Evolutionary conservation across 1,140 invertebrate genomes (phyloP).

Genomic region (Antheraea mylitta): DNA sequence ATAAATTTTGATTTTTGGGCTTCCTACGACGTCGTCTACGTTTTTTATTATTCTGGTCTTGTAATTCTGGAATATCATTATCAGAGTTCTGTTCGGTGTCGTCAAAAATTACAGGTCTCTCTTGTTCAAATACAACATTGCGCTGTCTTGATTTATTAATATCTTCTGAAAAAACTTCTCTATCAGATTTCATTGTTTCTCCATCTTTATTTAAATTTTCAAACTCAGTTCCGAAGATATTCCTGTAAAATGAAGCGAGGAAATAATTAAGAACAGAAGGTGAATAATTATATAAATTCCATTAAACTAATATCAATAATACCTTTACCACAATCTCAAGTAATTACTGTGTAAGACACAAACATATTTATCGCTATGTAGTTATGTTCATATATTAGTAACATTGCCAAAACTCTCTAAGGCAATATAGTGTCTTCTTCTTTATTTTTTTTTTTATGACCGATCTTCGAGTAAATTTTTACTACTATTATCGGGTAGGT

Average conservation of each 20-base stretch:
- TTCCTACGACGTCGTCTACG: slow-evolving; percentile 6
- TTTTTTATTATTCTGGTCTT: slow-evolving; percentile 10
- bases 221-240: background rate
- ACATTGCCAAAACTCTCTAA: no score
- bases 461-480: no score
- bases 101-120: background rate
- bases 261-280: background rate
- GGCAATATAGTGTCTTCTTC: no score
- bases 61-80: background rate
- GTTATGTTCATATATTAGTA: no score
- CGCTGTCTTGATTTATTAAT: background rate
- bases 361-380: no score
- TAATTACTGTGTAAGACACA: no score
- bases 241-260: background rate
- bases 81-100: background rate
- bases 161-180: background rate
- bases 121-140: background rate
- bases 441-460: no score
- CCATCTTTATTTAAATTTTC: background rate
- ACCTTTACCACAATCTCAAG: no score
- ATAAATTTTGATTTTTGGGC: slow-evolving; percentile 6
- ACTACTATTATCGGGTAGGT: no score
- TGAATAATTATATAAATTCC: no score
- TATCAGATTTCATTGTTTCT: background rate
- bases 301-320: no score